phyloP scores from a whole-genome alignment of 2,888 invertebrate genomes.

The Nipponacmea schrenckii region DNA sequence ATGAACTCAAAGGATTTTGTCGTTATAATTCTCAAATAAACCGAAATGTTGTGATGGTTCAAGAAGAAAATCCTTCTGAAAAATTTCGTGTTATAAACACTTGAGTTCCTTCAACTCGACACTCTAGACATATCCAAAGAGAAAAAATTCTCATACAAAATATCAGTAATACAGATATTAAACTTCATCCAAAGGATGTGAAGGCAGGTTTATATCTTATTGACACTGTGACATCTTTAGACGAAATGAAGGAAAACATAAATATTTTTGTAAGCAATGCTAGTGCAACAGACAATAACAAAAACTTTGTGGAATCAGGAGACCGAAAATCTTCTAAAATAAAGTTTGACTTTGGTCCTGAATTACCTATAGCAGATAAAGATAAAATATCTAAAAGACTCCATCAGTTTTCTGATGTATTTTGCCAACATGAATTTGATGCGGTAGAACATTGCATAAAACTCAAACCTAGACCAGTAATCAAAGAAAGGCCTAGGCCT shows the following conservation, averaged over 20 bases:
- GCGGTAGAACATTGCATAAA: slow-evolving; percentile 11
- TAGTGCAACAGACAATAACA: not conserved
- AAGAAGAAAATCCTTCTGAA: not conserved
- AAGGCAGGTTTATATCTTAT: not conserved
- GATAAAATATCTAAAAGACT: not conserved
- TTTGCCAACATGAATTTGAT: slow-evolving; percentile 15
- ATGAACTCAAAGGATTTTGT: not conserved
- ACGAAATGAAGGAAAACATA: not conserved
- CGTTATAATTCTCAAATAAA: not conserved
- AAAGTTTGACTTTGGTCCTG: not conserved
- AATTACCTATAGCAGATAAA: not conserved
- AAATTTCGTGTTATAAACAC: not conserved
- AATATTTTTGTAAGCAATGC: not conserved
- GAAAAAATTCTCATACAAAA: not conserved
- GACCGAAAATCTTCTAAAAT: not conserved
- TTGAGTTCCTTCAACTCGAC: not conserved
- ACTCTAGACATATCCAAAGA: not conserved
- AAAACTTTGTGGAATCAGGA: not conserved
- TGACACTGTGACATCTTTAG: not conserved
- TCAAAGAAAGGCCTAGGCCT: slow-evolving; percentile 11
- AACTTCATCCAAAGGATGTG: not conserved
- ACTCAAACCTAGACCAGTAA: not conserved
- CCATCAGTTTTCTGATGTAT: slow-evolving; percentile 8
- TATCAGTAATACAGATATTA: not conserved
- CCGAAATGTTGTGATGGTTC: not conserved